Evolutionary conservation across 2,113 vertebrate genomes (phyloP).

Genomic region (Equus quagga): DNA sequence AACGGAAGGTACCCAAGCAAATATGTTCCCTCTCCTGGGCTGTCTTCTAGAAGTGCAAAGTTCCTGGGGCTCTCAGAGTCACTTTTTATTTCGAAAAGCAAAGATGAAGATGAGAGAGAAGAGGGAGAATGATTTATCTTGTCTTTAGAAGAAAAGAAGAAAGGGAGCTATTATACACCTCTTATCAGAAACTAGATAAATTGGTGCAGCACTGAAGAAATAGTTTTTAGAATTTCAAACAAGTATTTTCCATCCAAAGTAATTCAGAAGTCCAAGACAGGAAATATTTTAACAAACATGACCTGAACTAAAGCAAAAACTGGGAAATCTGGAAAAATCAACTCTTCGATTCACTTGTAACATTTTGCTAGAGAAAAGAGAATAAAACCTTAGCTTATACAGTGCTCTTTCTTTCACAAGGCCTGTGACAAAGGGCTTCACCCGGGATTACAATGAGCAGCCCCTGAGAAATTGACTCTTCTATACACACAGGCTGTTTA

Average conservation of each 20-base stretch:
- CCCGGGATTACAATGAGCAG: background rate
- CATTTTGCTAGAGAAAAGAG: background rate
- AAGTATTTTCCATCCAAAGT: background rate
- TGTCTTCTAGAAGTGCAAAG: background rate
- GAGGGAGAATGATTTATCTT: background rate
- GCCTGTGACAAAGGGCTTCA: background rate
- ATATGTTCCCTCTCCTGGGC: background rate
- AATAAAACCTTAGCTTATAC: background rate
- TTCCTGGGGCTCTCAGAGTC: background rate
- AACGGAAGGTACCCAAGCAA: background rate
- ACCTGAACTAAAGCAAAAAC: slow-evolving; percentile 40
- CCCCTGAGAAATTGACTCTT: background rate
- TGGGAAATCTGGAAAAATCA: background rate
- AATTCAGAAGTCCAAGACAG: background rate
- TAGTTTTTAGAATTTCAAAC: slow-evolving; percentile 6
- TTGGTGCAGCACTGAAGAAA: background rate
- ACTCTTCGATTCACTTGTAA: background rate
- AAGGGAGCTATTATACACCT: background rate
- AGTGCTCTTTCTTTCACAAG: background rate
- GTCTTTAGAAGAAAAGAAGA: background rate
- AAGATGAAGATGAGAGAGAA: slow-evolving; percentile 8
- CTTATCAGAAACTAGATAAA: background rate
- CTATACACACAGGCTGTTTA: background rate
- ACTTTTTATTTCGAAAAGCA: background rate
- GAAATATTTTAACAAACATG: background rate